Conservation (phyloP, 2,797 vertebrate species). For the Tympanoctomys barrerae region DNA sequence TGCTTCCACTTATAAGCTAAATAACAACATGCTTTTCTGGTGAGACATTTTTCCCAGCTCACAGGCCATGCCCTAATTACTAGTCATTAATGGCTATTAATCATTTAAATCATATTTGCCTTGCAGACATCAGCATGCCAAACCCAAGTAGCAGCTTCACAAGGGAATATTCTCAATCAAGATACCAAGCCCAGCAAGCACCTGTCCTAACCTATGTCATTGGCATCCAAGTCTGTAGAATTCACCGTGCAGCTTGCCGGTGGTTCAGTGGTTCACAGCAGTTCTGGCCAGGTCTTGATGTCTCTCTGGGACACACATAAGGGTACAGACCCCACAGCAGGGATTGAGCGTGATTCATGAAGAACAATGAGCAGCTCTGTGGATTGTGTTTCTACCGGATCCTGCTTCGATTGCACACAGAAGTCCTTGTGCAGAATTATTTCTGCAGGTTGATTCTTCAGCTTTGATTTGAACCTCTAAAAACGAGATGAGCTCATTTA, state of each 20-base stretch:
- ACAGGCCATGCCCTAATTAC: conserved; percentile 54
- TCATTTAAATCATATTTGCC: conserved; percentile 68
- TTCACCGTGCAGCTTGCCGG: neutral
- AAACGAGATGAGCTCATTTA: neutral
- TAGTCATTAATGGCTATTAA: conserved; percentile 42
- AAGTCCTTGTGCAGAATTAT: conserved; percentile 1
- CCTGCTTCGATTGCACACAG: neutral
- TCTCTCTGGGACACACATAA: neutral
- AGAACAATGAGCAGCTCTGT: neutral
- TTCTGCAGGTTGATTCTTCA: neutral
- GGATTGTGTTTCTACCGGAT: neutral
- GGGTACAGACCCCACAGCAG: neutral
- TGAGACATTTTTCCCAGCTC: conserved; percentile 32
- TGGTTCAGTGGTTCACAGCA: neutral
- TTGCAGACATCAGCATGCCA: neutral
- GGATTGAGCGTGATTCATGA: neutral
- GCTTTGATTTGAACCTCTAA: neutral
- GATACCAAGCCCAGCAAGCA: neutral
- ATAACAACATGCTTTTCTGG: neutral
- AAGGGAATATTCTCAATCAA: conserved; percentile 43
- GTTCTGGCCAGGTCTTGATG: neutral
- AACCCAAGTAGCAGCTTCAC: conserved; percentile 26
- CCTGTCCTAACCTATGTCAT: neutral
- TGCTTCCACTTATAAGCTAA: neutral
- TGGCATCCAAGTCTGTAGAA: neutral